These are phyloP conservation scores for Pseudolaguvia tuberculata DNA, from an alignment of 2,113 vertebrate genomes.

Conservation along the genomic window DNA sequence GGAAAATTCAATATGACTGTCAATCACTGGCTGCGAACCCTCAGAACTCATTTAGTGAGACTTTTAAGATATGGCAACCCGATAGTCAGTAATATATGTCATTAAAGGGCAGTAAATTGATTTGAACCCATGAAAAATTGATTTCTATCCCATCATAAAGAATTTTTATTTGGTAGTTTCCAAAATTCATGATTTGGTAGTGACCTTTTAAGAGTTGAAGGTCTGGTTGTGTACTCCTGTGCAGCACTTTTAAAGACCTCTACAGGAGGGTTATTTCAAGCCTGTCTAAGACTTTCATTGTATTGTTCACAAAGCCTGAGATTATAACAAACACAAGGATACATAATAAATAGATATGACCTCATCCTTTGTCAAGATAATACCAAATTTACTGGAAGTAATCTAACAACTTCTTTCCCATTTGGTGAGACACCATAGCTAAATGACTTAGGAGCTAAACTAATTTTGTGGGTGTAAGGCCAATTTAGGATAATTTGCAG, in stretches of 20 bases:
- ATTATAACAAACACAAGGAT: conserved; percentile 45
- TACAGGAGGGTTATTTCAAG: conserved; percentile 39
- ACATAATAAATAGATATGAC: conserved; percentile 38
- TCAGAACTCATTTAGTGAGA: conserved; percentile 19
- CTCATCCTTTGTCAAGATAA: conserved; percentile 31
- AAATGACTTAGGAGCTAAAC: conserved; percentile 48
- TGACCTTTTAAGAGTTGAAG: not conserved
- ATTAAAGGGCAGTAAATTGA: not conserved
- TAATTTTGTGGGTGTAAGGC: conserved; percentile 36
- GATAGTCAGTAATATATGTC: conserved; percentile 39
- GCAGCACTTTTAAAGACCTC: conserved; percentile 24
- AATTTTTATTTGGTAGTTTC: conserved; percentile 3
- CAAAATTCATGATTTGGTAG: conserved; percentile 14
- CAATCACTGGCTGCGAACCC: conserved; percentile 55
- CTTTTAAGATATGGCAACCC: conserved; percentile 40
- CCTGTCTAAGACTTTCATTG: conserved; percentile 46
- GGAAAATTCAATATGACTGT: conserved; percentile 50
- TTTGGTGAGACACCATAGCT: conserved; percentile 43
- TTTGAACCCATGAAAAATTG: not conserved
- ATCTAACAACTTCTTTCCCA: conserved; percentile 24
- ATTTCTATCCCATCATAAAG: not conserved
- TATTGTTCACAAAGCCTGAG: conserved; percentile 45
- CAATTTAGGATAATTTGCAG: conserved; percentile 53
- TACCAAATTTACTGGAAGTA: conserved; percentile 21
- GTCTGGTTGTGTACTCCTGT: conserved; percentile 34